Evolutionary conservation across 2,797 vertebrate genomes (phyloP).

Genomic region (Helarctos malayanus): DNA sequence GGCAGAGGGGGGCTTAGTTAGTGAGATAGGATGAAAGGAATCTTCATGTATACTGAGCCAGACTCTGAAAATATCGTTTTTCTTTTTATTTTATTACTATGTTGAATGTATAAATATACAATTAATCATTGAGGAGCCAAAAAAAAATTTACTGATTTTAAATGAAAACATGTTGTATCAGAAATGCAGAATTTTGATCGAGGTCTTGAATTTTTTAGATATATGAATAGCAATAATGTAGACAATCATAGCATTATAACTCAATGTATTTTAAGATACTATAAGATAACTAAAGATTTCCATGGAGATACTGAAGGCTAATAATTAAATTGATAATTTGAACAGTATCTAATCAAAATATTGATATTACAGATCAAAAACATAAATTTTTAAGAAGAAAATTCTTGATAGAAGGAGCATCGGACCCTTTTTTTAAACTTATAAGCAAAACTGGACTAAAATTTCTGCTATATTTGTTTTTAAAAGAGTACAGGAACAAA

Average conservation of each 20-base stretch:
- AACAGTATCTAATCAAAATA: background rate
- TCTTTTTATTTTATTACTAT: background rate
- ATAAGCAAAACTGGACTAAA: background rate
- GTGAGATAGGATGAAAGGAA: background rate
- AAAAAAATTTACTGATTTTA: background rate
- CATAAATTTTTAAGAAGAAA: conserved; percentile 24
- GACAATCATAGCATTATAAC: background rate
- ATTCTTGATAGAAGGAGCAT: background rate
- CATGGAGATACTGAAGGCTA: background rate
- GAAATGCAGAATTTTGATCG: conserved; percentile 12
- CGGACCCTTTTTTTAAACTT: background rate
- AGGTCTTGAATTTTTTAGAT: background rate
- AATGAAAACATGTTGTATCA: background rate
- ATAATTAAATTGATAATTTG: background rate
- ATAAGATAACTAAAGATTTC: conserved; percentile 33
- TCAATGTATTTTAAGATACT: conserved; percentile 15
- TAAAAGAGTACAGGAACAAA: background rate
- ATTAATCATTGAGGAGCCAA: conserved; percentile 20
- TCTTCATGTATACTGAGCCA: background rate
- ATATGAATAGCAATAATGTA: background rate
- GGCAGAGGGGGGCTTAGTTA: fast-evolving
- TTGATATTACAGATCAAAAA: conserved; percentile 6
- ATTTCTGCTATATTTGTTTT: conserved; percentile 32
- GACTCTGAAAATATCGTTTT: background rate
- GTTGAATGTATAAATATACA: background rate